These are phyloP conservation scores for Drosophila anceps DNA, from an alignment of 2,888 invertebrate genomes.

Conservation along the genomic window DNA sequence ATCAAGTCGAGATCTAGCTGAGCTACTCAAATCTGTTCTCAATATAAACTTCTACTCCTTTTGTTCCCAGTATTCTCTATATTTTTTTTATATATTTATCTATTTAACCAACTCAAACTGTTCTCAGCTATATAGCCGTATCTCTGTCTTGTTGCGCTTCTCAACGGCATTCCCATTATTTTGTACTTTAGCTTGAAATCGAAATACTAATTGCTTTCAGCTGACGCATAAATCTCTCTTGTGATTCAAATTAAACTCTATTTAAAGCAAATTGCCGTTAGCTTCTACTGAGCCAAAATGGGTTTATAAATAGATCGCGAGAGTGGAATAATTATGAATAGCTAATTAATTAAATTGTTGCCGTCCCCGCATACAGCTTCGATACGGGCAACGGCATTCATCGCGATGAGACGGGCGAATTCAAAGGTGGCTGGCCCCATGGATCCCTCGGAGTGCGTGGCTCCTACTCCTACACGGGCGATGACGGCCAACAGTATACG, in stretches of 20 bases:
- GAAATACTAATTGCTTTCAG: slow-evolving; percentile 3
- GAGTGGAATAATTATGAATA: slow-evolving; percentile 9
- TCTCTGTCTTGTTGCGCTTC: not conserved
- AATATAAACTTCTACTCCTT: not conserved
- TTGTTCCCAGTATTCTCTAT: not conserved
- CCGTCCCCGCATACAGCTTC: slow-evolving; percentile 84
- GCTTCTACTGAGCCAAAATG: not conserved
- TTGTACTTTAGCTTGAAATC: not conserved
- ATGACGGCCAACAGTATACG: slow-evolving; percentile 88
- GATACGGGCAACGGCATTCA: slow-evolving; percentile 89
- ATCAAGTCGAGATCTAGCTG: not conserved
- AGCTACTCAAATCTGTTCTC: not conserved
- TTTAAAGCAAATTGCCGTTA: slow-evolving; percentile 10
- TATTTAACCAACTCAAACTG: too few relatives aligned
- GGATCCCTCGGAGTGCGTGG: slow-evolving; percentile 88
- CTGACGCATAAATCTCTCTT: not conserved
- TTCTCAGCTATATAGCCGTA: not conserved
- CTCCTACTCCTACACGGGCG: slow-evolving; percentile 88
- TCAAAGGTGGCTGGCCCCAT: slow-evolving; percentile 87
- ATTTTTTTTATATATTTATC: too few relatives aligned
- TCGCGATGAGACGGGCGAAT: slow-evolving; percentile 87
- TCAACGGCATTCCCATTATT: not conserved
- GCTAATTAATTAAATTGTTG: slow-evolving; percentile 5
- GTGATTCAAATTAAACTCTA: slow-evolving; percentile 7
- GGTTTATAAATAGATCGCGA: not conserved